Percentiles rank a stretch among this genome's conserved stretches.
Conservation (phyloP, 2,113 vertebrate species). For the Piprites chloris region DNA sequence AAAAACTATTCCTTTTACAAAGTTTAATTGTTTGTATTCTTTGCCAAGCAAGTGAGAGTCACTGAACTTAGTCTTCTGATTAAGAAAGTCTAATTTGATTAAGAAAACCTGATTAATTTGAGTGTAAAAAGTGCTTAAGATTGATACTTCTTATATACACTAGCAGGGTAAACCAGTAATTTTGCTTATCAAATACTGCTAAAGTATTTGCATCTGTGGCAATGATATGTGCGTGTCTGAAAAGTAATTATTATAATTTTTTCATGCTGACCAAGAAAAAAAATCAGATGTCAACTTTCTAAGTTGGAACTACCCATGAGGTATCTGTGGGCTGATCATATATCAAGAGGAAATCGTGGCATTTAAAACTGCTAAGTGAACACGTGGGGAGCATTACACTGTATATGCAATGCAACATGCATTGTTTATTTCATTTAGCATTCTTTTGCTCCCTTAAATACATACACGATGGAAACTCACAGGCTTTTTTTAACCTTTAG, state of each 20-base stretch:
- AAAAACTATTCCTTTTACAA: not conserved
- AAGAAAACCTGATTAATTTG: not conserved
- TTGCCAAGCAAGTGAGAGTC: not conserved
- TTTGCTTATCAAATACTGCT: not conserved
- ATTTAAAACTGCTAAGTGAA: not conserved
- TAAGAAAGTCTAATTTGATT: not conserved
- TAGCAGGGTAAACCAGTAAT: not conserved
- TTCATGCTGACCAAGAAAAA: not conserved
- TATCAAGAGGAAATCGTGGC: not conserved
- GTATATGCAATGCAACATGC: not conserved
- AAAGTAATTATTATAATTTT: not conserved
- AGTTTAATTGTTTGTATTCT: not conserved
- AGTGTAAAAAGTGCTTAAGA: not conserved
- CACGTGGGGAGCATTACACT: slow-evolving; percentile 8
- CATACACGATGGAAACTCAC: not conserved
- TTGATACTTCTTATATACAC: not conserved
- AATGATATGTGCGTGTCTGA: not conserved
- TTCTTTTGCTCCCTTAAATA: slow-evolving; percentile 39
- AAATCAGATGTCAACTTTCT: not conserved
- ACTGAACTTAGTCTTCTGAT: not conserved
- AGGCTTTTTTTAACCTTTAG: slow-evolving; percentile 40
- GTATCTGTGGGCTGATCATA: not conserved
- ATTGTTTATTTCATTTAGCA: slow-evolving; percentile 29
- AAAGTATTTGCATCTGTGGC: not conserved
- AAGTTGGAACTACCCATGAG: not conserved